Evolutionary conservation across 2,113 vertebrate species (phyloP), one percentile per base, ranked within the genome.

Genomic region (Hemiprocne comata): DNA sequence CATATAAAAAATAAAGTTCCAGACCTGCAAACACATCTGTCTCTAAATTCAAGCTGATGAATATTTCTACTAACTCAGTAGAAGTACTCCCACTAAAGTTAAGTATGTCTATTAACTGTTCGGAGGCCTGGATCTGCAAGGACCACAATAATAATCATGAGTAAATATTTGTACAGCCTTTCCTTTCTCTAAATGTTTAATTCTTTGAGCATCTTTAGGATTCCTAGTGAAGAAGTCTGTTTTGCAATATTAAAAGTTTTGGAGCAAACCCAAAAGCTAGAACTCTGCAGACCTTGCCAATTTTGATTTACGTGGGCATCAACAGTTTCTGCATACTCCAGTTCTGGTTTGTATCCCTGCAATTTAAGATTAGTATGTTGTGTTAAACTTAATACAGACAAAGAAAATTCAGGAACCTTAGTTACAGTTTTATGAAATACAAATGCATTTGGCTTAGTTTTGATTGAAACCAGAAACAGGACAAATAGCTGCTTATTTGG

Each of bases 81-180:
- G 64, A 94, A 96, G 69, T 69, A 83, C 51, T 93, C 87, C 86
- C 74, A 69, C 83, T 94, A 31, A 88, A 91, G 73, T 91, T 89
- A 94, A 94, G 76, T 88, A 82, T 36, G 76, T 73, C 51, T 78
- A 87, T 87, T 85, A 89, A 96, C 85, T 93, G 90, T 89, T 96
- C 91, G 84, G 82, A 90, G 69, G 65, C 77, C 71, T 87, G 74
- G 46, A 78, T 93, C 74, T 91, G 71, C 95, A 96, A 96, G 87
- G 75, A 95, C 78, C 96, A 95, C 83, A 81, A 64, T 85, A 97
- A 94, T 94, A 95, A 88, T 94, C 89, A 61, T 91, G 84, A 89
- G 95, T 94, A 98, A 97, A 98, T 97, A 97, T 95, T 98, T 98
- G 85, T 85, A 85, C 75, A 95, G 89, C 85, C 83, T 95, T 95